Evolutionary conservation across 1,140 invertebrate genomes (phyloP).

Genomic region (Pollicipes pollicipes): DNA sequence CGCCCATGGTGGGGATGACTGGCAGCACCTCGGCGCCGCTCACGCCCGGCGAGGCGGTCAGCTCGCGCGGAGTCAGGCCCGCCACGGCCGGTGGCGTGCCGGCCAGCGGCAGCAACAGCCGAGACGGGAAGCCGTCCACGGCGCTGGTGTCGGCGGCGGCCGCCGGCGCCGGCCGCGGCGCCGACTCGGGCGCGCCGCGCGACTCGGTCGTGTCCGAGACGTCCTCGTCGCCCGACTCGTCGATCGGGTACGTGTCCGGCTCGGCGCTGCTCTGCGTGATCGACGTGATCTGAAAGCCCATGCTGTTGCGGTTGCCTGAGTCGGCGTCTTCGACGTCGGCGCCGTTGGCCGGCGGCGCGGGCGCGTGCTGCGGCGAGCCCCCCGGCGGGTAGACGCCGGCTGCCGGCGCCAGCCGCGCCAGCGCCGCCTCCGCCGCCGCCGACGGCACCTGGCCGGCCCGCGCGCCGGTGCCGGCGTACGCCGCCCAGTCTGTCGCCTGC

Average conservation of each 20-base stretch:
- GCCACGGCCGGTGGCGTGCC: not conserved
- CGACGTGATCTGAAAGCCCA: conserved; percentile 6
- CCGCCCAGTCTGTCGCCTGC: not conserved
- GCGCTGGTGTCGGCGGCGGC: not conserved
- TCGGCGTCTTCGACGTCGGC: not conserved
- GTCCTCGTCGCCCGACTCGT: conserved; percentile 4
- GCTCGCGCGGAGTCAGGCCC: not conserved
- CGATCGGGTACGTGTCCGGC: not conserved
- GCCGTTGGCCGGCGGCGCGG: not conserved
- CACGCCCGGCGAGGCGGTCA: not conserved
- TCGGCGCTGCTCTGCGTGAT: not conserved
- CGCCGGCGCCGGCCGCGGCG: not conserved
- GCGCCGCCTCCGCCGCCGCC: no score
- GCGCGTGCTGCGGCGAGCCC: not conserved
- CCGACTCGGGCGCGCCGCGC: not conserved
- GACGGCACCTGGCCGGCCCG: no score
- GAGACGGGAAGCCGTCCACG: not conserved
- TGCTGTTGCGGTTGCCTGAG: not conserved
- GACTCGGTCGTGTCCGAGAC: not conserved
- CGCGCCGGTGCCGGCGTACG: not conserved
- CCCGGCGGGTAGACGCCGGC: not conserved
- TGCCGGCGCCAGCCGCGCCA: no score
- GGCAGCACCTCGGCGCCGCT: not conserved
- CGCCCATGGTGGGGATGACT: not conserved
- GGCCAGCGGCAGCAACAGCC: not conserved